phyloP scores from a whole-genome alignment of 2,797 vertebrate genomes.

The Remorina albescens region DNA sequence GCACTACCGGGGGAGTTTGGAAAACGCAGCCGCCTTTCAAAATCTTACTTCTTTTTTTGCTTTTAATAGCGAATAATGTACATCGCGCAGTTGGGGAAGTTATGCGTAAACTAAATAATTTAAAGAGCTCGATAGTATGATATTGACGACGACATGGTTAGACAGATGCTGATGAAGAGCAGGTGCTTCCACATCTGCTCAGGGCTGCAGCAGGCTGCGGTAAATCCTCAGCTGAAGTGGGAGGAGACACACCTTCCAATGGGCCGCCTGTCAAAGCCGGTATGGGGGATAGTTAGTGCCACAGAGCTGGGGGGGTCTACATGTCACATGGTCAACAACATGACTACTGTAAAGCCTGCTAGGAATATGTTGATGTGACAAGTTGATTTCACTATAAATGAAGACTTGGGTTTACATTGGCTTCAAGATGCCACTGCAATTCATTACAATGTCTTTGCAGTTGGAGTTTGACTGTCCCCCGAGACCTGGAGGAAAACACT shows the following conservation, averaged over 20 bases:
- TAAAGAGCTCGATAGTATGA: background rate
- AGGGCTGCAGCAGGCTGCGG: slow-evolving; percentile 67
- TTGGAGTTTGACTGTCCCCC: too few species aligned
- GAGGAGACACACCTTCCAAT: slow-evolving; percentile 61
- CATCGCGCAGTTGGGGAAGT: background rate
- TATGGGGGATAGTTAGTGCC: slow-evolving; percentile 35
- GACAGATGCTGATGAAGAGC: background rate
- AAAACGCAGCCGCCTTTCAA: slow-evolving; percentile 9
- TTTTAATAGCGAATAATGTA: background rate
- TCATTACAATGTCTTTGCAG: too few species aligned
- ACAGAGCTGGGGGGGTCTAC: too few species aligned
- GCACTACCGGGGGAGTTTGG: background rate
- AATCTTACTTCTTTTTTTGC: background rate
- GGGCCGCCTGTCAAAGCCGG: background rate
- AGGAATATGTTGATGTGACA: background rate
- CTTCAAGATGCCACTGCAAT: too few species aligned
- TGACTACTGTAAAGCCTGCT: too few species aligned
- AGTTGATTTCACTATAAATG: background rate
- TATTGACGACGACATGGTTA: background rate
- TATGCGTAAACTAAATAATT: background rate
- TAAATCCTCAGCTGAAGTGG: slow-evolving; percentile 54
- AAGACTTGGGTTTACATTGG: too few species aligned
- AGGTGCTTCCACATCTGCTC: slow-evolving; percentile 48
- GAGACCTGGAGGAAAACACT: too few species aligned
- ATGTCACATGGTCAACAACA: slow-evolving; percentile 3